Base-by-base conservation (phyloP, 2,797 vertebrate genomes). In the Mus minutoides region DNA sequence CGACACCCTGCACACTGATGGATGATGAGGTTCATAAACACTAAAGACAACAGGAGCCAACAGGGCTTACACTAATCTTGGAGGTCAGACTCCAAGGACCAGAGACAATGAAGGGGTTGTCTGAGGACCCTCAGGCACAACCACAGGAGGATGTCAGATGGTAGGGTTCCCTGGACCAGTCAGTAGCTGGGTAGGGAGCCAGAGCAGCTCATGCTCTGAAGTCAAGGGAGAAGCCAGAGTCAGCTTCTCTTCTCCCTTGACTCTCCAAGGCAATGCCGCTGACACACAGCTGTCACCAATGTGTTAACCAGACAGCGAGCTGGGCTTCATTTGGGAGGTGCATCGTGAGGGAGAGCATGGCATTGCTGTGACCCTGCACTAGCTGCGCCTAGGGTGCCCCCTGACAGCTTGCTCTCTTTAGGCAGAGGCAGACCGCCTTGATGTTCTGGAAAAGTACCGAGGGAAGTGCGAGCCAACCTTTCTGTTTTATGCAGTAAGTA, bases 391-490 rank as follows among this genome's bases (percentile, higher is more conserved):
- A n/a, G n/a, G 4, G 37, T 8, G 1, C 24, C 80, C 17, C 54
- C 71, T 94, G 43, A 95, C 80, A n/a, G 43, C 56, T 49, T 78
- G 49, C 64, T 94, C 92, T 75, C 91, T 97, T 75, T 97, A 99
- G 99, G 99, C 99, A 46, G 99, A 99, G 97, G 99, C 98, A 86
- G 99, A 99, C 94, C 98, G 98, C 93, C 98, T 99, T 60, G 99
- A 99, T 90, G 98, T 98, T 94, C 98, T 99, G 76, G 99, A 99
- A 97, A 98, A 98, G 94, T 99, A 99, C 98, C 98, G 99, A 96
- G 99, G 99, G 49, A 99, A 98, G 96, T 99, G 99, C 85, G 98
- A 99, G 97, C 99, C 99, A 21, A 99, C 99, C 75, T 99, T 99
- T 95, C 99, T 99, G 91, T 99, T 99, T 96, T 99, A 99, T 94